Evolutionary conservation across 2,888 invertebrate species (phyloP).

Genomic region (Zygothrica quintamaculata): DNA sequence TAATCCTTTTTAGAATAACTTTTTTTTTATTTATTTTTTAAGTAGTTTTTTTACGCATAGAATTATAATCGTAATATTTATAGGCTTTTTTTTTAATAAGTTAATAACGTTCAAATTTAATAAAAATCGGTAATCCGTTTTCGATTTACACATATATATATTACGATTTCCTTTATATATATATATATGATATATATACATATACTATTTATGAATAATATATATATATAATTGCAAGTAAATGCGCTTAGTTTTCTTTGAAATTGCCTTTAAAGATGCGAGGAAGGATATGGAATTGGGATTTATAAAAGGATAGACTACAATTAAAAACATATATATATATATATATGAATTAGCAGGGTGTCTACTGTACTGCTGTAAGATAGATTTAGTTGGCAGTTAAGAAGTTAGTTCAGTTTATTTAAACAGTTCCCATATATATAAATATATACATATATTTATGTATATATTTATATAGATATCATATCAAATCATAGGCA

Average conservation of each 20-base stretch:
- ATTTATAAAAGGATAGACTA: slow-evolving; percentile 7
- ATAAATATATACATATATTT: background rate
- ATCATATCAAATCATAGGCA: slow-evolving; percentile 35
- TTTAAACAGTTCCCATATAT: slow-evolving; percentile 18
- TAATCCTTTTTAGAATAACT: slow-evolving; percentile 33
- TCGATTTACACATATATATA: slow-evolving; percentile 43
- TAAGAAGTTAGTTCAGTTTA: slow-evolving; percentile 31
- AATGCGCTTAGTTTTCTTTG: slow-evolving; percentile 67
- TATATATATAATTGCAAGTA: slow-evolving; percentile 52
- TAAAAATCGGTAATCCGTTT: slow-evolving; percentile 46
- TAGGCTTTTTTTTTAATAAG: slow-evolving; percentile 73
- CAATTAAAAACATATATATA: slow-evolving; percentile 39
- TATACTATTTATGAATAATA: slow-evolving; percentile 40
- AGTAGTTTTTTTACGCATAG: slow-evolving; percentile 54
- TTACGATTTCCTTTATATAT: slow-evolving; percentile 47
- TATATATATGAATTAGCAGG: too few species aligned
- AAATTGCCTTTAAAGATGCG: slow-evolving; percentile 46
- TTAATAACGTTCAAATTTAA: slow-evolving; percentile 78
- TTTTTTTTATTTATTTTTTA: slow-evolving; percentile 26
- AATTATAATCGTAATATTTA: slow-evolving; percentile 72
- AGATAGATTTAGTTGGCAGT: slow-evolving; percentile 35
- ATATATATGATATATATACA: slow-evolving; percentile 18
- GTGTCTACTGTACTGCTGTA: slow-evolving; percentile 47
- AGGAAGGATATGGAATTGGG: slow-evolving; percentile 31
- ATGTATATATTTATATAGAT: background rate